Conservation (phyloP, 2,888 invertebrate genomes). For the Quadriops clusia region DNA sequence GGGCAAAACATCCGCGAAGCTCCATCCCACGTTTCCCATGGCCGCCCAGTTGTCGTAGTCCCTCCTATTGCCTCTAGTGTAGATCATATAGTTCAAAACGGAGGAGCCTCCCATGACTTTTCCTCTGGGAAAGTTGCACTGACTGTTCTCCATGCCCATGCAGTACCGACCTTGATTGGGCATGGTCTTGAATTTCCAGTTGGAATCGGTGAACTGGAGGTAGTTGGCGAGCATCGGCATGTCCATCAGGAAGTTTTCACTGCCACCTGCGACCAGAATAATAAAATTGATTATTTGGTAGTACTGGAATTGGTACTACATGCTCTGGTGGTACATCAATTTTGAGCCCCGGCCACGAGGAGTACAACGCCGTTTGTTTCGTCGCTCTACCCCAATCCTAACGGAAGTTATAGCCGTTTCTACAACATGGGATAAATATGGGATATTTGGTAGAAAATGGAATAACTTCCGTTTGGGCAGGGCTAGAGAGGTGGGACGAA, state of each 20-base stretch:
- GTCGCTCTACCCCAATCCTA: no score
- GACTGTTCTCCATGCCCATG: conserved; percentile 59
- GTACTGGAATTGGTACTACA: no score
- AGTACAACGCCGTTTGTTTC: no score
- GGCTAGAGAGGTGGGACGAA: no score
- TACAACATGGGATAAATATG: no score
- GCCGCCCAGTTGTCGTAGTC: conserved; percentile 83
- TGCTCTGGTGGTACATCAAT: no score
- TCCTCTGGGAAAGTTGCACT: conserved; percentile 62
- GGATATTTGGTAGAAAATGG: no score
- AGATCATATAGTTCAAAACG: conserved; percentile 83
- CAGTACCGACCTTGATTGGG: conserved; percentile 62
- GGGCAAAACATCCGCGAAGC: conserved; percentile 64
- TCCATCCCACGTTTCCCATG: conserved; percentile 57
- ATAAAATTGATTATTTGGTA: no score
- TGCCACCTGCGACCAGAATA: no score
- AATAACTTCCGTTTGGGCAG: no score
- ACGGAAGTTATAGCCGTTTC: no score
- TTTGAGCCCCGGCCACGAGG: no score
- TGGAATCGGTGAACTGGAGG: conserved; percentile 57
- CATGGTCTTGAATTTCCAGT: conserved; percentile 74
- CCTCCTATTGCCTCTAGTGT: conserved; percentile 74
- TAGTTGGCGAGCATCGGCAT: conserved; percentile 62
- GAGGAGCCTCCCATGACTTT: conserved; percentile 67
- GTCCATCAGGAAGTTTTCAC: conserved; percentile 62